Conservation (phyloP, 2,797 vertebrate genomes). For the Manis pentadactyla region DNA sequence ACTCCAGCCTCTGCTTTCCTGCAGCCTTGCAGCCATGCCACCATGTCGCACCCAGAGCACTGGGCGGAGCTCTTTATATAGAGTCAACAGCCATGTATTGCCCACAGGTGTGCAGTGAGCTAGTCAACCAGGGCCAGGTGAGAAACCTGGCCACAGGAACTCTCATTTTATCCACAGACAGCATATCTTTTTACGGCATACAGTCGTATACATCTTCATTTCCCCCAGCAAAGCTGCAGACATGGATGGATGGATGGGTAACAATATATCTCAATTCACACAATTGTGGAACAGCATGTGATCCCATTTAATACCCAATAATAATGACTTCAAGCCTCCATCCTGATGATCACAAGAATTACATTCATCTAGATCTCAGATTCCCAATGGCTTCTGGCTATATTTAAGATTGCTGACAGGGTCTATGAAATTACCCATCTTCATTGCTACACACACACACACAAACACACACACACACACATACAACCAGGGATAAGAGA, state of each 20-base stretch:
- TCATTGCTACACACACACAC: not conserved
- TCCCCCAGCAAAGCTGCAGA: not conserved
- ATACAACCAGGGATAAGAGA: not conserved
- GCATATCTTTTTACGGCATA: not conserved
- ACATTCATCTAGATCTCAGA: not conserved
- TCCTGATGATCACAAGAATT: not conserved
- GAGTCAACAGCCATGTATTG: no score
- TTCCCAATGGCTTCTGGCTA: not conserved
- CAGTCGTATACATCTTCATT: not conserved
- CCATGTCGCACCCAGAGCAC: no score
- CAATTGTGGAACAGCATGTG: not conserved
- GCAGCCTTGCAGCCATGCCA: no score
- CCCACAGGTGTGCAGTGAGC: no score
- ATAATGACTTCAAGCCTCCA: not conserved
- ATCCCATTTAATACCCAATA: not conserved
- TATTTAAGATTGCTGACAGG: constrained; percentile 1
- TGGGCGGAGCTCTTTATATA: no score
- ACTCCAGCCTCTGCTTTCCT: no score
- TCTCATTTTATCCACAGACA: no score
- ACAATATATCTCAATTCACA: not conserved
- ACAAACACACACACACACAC: not conserved
- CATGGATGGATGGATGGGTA: not conserved
- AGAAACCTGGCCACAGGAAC: no score
- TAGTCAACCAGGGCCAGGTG: no score
- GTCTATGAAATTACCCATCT: not conserved